These are phyloP conservation scores for Megaceryle maxima DNA, from an alignment of 2,113 vertebrate species.

Conservation along the genomic window DNA sequence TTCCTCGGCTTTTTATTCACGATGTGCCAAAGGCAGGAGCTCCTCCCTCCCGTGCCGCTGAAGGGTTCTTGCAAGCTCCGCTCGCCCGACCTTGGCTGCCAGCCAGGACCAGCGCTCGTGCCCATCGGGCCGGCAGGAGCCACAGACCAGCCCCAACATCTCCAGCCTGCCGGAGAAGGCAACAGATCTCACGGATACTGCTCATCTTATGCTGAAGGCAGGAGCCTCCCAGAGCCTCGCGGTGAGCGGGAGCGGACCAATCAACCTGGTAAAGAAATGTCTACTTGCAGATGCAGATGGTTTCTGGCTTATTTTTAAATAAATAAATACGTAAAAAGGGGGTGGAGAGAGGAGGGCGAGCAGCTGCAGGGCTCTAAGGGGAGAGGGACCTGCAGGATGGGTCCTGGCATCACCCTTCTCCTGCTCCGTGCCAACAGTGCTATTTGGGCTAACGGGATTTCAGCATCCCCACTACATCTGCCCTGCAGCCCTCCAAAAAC, in stretches of 20 bases:
- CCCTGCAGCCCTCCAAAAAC: not conserved
- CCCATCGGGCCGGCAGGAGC: not conserved
- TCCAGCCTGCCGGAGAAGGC: not conserved
- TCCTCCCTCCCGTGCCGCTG: not conserved
- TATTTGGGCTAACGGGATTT: not conserved
- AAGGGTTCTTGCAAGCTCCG: not conserved
- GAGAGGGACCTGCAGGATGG: accelerated
- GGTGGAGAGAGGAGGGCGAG: not conserved
- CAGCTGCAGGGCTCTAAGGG: not conserved
- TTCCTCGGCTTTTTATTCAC: not conserved
- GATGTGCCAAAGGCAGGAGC: not conserved
- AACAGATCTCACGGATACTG: not conserved
- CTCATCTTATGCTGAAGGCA: accelerated
- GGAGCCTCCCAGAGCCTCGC: not conserved
- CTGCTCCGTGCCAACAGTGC: accelerated
- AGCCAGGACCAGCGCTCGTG: not conserved
- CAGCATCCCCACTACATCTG: accelerated
- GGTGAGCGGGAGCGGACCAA: accelerated
- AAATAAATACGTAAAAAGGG: not conserved
- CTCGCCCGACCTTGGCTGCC: not conserved
- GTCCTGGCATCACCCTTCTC: accelerated
- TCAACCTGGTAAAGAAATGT: accelerated
- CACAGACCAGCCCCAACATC: not conserved
- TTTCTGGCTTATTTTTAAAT: not conserved
- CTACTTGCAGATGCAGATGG: accelerated